Evolutionary conservation across 2,888 invertebrate species (phyloP).

Genomic region (Cheilosia pagana): DNA sequence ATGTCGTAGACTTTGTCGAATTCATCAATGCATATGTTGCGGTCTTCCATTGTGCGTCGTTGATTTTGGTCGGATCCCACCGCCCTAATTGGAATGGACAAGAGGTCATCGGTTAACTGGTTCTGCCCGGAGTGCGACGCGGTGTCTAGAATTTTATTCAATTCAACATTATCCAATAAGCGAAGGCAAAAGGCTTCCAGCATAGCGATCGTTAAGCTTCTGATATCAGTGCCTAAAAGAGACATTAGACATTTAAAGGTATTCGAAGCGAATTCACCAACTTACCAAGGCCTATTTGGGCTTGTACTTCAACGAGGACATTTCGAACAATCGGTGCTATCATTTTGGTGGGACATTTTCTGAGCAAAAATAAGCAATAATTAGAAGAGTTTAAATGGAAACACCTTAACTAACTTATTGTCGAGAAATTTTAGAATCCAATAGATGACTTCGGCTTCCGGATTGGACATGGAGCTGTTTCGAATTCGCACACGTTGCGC

Average conservation of each 20-base stretch:
- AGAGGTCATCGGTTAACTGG: constrained; percentile 62
- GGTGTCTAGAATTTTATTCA: constrained; percentile 68
- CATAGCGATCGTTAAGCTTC: constrained; percentile 28
- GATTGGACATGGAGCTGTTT: constrained; percentile 23
- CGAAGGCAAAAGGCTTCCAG: constrained; percentile 53
- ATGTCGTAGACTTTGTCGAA: constrained; percentile 92
- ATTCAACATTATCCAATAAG: constrained; percentile 61
- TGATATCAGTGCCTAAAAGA: constrained; percentile 2
- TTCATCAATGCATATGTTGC: constrained; percentile 92
- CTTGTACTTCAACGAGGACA: constrained; percentile 49
- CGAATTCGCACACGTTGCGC: constrained; percentile 41
- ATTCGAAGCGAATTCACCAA: neutral
- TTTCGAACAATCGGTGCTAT: constrained; percentile 66
- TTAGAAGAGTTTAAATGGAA: too few species aligned
- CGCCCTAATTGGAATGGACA: constrained; percentile 84
- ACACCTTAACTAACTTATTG: constrained; percentile 42
- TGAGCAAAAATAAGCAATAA: neutral
- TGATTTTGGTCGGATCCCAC: constrained; percentile 91
- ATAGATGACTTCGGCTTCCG: constrained; percentile 63
- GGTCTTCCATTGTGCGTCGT: constrained; percentile 95
- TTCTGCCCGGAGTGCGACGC: constrained; percentile 51
- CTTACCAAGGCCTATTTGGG: constrained; percentile 45
- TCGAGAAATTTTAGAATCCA: constrained; percentile 62
- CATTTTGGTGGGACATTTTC: constrained; percentile 67
- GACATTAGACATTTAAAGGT: neutral